phyloP scores from a whole-genome alignment of 2,113 vertebrate species.

The Corvus hawaiiensis region DNA sequence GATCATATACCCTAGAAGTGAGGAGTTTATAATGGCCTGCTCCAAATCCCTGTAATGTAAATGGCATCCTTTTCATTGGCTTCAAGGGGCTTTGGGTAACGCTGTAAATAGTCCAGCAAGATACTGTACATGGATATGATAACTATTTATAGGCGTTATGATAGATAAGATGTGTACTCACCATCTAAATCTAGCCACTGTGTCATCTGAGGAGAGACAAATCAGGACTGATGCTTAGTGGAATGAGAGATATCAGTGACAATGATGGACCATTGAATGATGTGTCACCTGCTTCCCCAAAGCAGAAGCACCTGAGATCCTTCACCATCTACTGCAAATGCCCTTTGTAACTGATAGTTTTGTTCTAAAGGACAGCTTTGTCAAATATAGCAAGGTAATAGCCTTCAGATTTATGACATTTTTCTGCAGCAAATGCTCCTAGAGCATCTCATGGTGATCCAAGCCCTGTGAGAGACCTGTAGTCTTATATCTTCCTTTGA shows the following conservation, averaged over 20 bases:
- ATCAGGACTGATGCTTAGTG: not conserved
- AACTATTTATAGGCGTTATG: conserved; percentile 37
- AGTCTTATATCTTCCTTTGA: not conserved
- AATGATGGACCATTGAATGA: not conserved
- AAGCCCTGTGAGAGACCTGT: not conserved
- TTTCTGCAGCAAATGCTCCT: not conserved
- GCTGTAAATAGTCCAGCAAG: conserved; percentile 8
- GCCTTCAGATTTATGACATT: not conserved
- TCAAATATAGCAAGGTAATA: not conserved
- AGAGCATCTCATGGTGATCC: not conserved
- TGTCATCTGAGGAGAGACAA: conserved; percentile 33
- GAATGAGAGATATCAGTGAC: not conserved
- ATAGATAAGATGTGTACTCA: conserved; percentile 39
- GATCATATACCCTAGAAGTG: not conserved
- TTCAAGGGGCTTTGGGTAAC: not conserved
- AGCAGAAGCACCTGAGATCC: conserved; percentile 18
- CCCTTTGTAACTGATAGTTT: not conserved
- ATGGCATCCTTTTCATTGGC: conserved; percentile 4
- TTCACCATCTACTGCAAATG: not conserved
- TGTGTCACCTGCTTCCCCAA: not conserved
- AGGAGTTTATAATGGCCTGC: not conserved
- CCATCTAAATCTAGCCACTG: conserved; percentile 27
- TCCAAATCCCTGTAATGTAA: conserved; percentile 14
- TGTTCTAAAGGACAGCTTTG: not conserved
- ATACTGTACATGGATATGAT: conserved; percentile 35